Evolutionary conservation across 2,797 vertebrate genomes (phyloP), one percentile per base, ranked within the genome.

Genomic region (Stomatorhinus walkeri): DNA sequence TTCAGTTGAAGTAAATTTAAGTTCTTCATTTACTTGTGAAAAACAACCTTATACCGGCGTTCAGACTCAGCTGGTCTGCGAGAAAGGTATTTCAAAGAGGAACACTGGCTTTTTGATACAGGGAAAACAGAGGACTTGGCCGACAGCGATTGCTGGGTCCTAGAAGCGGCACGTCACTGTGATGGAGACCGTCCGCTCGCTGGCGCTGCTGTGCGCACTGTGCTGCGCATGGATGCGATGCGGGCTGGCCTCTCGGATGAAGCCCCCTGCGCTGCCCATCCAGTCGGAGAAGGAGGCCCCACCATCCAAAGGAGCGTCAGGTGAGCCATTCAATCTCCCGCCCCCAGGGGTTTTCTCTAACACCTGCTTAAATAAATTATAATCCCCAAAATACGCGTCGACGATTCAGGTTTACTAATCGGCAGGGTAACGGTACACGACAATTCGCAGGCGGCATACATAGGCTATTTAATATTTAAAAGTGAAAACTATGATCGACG

Each of bases 221-320:
- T 91, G 93, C 91, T 95, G 96, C 94, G 95, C 94, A 90, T 94
- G 94, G 93, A 91, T 94, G 91, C 93, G 90, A 88, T 87, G 91
- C 88, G 94, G 91, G 51, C 91, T 89, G 87, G 95, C 95, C 89
- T 95, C 95, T 61, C 94, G 96, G 14, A 93, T 96, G 87, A 98
- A 98, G 93, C 81, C 95, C 88, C 93, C 96, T 56, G 92, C 95
- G 52, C 94, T 98, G 92, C 98, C 97, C 93, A 98, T 99, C 94
- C 97, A 98, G 91, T 95, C 98, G 0, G 98, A 98, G 93, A 95
- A 95, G 88, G 97, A 98, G 2, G 96, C 96, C 85, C 90, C 96
- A 91, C 96, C 96, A 1, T 95, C 95, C 91, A 97, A 97, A 89
- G 97, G 96, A 89, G 88, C 96, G 89, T 93, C 97, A 96, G 97